Evolutionary conservation across 2,113 vertebrate genomes (phyloP), one percentile per base, ranked within the genome.

Genomic region (Mungos mungo): DNA sequence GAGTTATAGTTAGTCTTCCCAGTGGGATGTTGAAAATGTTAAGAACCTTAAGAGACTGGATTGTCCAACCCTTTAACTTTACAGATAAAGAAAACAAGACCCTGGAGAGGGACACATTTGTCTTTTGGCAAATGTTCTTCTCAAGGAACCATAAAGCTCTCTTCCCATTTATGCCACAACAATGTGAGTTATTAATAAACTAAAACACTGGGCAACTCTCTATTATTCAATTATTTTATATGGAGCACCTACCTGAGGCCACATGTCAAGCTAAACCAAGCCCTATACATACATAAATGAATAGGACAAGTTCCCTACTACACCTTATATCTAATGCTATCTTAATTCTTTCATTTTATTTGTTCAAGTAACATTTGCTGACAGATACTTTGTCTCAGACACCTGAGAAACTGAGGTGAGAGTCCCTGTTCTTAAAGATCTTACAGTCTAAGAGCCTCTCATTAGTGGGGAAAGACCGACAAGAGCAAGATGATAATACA

Each of bases 1-100:
- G 19, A 7, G 86, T 74, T 60, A 65, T 19, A 57, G 57, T 41
- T 90, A 27, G 5, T 87, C 33, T 14, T 94, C 69, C 52, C 54
- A 76, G 10, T 72, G 18, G 33, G 18, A 79, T 83, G 69, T 15
- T 72, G 14, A 80, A 82, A 50, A 91, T 68, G 66, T 35, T 87
- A 72, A 90, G 29, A 66, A 84, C 23, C 29, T 89, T 92, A 89
- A 63, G 25, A 83, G 50, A 87, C 9, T 77, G 71, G 50, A 88
- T 19, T 92, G 79, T 83, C 33, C 19, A 82, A 87, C n/a, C 11
- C 11, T 50, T 92, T 92, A 29, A 45, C 74, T 96, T 95, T 95
- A 89, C 11, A 94, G 52, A 95, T 69, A 66, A 82, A 95, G 54
- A 83, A 95, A 88, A 94, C 9, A 90, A 90, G n/a, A 90, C 15